phyloP scores from a whole-genome alignment of 2,113 vertebrate genomes.

The Neoarius graeffei region DNA sequence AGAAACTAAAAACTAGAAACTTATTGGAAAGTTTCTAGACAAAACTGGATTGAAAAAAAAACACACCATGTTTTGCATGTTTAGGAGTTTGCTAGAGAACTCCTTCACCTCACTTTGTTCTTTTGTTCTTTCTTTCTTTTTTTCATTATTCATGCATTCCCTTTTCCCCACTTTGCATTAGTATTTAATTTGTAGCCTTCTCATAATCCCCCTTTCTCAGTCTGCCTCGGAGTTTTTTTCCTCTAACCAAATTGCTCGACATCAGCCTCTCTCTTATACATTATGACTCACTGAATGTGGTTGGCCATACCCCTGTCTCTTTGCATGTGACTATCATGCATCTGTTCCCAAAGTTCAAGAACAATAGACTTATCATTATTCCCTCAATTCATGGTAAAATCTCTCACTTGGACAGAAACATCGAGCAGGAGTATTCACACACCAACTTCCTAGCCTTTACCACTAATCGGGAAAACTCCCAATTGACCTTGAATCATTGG shows the following conservation, averaged over 20 bases:
- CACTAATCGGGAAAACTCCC: background rate
- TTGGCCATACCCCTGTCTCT: conserved; percentile 21
- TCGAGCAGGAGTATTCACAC: background rate
- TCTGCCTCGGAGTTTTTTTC: background rate
- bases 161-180: conserved; percentile 10
- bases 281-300: conserved; percentile 33
- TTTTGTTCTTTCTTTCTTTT: background rate
- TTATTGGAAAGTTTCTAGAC: background rate
- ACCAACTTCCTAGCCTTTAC: background rate
- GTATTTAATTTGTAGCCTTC: conserved; percentile 30
- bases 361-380: conserved; percentile 30
- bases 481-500: conserved; percentile 7
- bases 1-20: background rate
- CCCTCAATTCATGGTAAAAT: background rate
- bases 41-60: background rate
- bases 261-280: conserved; percentile 21
- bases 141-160: background rate
- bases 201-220: background rate
- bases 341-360: background rate
- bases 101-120: background rate
- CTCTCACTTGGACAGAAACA: background rate
- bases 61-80: background rate
- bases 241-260: conserved; percentile 27
- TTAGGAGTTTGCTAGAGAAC: background rate
- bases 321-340: conserved; percentile 33